phyloP scores from a whole-genome alignment of 2,888 invertebrate genomes.

The Drosophila diplacantha region DNA sequence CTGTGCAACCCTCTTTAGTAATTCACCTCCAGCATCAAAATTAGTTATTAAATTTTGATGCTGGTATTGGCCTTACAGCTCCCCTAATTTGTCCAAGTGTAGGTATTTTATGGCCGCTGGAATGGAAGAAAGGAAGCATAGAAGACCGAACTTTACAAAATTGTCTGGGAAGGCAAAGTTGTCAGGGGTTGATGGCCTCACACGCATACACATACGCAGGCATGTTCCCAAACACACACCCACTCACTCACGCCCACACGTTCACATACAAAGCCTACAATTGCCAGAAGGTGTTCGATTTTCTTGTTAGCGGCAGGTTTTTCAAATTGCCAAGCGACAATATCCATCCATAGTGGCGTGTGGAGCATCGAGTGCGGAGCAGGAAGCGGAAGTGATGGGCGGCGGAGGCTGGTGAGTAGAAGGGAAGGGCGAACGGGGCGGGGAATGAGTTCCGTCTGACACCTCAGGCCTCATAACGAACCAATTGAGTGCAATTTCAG shows the following conservation, averaged over 20 bases:
- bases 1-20: accelerated
- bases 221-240: constrained; percentile 10
- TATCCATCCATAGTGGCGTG: constrained; percentile 11
- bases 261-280: constrained; percentile 12
- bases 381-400: constrained; percentile 19
- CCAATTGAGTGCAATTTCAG: constrained; percentile 69
- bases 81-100: constrained; percentile 7
- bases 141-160: constrained; percentile 53
- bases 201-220: constrained; percentile 15
- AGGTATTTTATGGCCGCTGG: constrained; percentile 45
- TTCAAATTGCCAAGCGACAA: constrained; percentile 42
- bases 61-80: accelerated
- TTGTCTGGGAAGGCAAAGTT: constrained; percentile 58
- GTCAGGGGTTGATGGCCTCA: constrained; percentile 36
- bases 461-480: constrained; percentile 61
- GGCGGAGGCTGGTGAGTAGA: constrained; percentile 24
- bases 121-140: constrained; percentile 19
- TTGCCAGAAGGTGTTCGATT: constrained; percentile 41
- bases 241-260: constrained; percentile 1
- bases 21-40: background rate
- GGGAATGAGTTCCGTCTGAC: constrained; percentile 23
- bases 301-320: constrained; percentile 44
- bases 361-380: constrained; percentile 1
- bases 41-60: background rate
- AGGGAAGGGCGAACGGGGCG: background rate